Conservation (phyloP, 2,888 invertebrate genomes). For the Elmis aenea region DNA sequence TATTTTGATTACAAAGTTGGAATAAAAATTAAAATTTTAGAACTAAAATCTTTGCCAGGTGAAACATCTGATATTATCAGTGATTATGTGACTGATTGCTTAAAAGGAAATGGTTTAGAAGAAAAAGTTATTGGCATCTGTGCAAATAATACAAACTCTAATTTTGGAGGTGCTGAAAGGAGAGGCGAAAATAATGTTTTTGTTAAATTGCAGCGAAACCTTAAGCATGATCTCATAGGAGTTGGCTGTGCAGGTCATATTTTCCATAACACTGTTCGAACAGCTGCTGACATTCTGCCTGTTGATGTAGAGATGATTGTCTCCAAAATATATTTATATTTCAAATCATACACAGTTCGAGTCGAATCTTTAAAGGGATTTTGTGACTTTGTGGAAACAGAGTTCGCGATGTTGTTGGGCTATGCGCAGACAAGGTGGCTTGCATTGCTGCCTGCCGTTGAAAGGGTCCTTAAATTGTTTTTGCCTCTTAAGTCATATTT, state of each 20-base stretch:
- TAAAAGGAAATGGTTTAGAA: conserved; percentile 6
- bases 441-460: not conserved
- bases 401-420: not conserved
- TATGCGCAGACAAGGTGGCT: not conserved
- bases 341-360: not conserved
- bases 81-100: conserved; percentile 4
- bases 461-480: not conserved
- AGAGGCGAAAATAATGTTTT: conserved; percentile 9
- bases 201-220: conserved; percentile 4
- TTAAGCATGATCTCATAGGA: conserved; percentile 7
- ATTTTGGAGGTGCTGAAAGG: conserved; percentile 11
- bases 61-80: conserved; percentile 12
- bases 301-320: conserved; percentile 3
- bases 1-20: conserved; percentile 7
- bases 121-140: conserved; percentile 7
- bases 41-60: conserved; percentile 4
- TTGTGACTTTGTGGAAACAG: not conserved
- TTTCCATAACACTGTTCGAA: conserved; percentile 10
- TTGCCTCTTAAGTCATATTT: not conserved
- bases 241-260: conserved; percentile 13
- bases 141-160: conserved; percentile 12
- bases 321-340: not conserved
- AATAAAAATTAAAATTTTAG: conserved; percentile 11
- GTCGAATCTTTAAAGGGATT: not conserved
- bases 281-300: conserved; percentile 7